These are phyloP conservation scores for Plestiodon gilberti DNA, from an alignment of 2,113 vertebrate species.

Conservation along the genomic window DNA sequence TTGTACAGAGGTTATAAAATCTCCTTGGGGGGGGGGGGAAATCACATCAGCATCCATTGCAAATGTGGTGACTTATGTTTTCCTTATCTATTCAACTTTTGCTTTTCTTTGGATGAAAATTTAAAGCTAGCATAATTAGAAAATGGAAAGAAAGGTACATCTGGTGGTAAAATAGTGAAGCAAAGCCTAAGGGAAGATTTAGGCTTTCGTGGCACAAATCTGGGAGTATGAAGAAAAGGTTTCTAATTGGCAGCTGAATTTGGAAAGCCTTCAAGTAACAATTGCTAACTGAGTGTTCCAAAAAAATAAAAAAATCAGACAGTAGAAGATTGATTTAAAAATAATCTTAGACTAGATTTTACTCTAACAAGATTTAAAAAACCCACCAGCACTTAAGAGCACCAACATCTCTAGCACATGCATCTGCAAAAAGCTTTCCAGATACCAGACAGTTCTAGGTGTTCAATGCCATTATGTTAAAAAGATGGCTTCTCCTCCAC, in stretches of 20 bases:
- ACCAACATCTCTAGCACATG: neutral
- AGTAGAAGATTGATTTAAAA: constrained; percentile 28
- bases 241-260: constrained; percentile 47
- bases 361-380: neutral
- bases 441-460: neutral
- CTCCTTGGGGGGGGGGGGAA: neutral
- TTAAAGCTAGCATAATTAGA: constrained; percentile 8
- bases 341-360: neutral
- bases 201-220: constrained; percentile 13
- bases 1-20: neutral
- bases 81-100: neutral
- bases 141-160: constrained; percentile 39
- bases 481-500: neutral
- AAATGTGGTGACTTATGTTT: constrained; percentile 11
- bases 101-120: neutral
- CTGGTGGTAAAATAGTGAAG: constrained; percentile 35
- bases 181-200: constrained; percentile 32
- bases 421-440: neutral
- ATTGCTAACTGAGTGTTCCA: constrained; percentile 24
- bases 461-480: neutral
- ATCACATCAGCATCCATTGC: constrained; percentile 4
- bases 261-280: constrained; percentile 30
- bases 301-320: neutral
- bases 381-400: neutral
- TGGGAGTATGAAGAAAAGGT: constrained; percentile 7